Evolutionary conservation across 2,113 vertebrate species (phyloP).

Genomic region (Phaetusa simplex): DNA sequence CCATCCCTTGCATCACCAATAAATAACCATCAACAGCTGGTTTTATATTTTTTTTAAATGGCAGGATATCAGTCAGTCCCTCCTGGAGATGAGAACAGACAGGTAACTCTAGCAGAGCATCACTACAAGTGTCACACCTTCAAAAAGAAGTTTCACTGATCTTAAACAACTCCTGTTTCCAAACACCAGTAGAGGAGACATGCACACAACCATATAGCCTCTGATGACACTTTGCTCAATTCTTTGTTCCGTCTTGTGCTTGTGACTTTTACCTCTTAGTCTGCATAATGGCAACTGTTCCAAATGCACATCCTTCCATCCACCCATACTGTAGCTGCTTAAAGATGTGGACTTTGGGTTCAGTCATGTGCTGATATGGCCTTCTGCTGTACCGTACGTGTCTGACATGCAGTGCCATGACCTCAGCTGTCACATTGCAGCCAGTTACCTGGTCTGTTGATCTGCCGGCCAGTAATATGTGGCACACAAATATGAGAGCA

Average conservation of each 20-base stretch:
- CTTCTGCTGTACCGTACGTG: accelerated
- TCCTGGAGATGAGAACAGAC: neutral
- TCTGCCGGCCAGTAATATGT: neutral
- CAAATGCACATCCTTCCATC: neutral
- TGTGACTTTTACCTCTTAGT: neutral
- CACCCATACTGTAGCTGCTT: neutral
- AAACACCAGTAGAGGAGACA: neutral
- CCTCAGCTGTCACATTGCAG: neutral
- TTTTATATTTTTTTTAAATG: neutral
- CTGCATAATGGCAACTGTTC: neutral
- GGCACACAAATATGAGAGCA: neutral
- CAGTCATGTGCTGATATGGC: neutral
- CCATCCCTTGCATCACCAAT: neutral
- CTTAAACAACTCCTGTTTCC: neutral
- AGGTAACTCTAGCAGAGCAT: neutral
- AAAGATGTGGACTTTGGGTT: neutral
- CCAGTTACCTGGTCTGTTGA: neutral
- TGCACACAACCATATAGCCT: too few relatives aligned
- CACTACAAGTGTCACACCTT: neutral
- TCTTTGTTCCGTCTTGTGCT: neutral
- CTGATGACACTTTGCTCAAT: neutral
- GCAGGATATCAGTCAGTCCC: too few relatives aligned
- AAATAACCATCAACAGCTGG: neutral
- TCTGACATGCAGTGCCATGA: neutral
- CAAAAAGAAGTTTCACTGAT: neutral